A percentile compares a stretch with the other conserved stretches of the same genome.
Conservation (phyloP, 1,140 invertebrate genomes). For the Drosophila bipectinata region DNA sequence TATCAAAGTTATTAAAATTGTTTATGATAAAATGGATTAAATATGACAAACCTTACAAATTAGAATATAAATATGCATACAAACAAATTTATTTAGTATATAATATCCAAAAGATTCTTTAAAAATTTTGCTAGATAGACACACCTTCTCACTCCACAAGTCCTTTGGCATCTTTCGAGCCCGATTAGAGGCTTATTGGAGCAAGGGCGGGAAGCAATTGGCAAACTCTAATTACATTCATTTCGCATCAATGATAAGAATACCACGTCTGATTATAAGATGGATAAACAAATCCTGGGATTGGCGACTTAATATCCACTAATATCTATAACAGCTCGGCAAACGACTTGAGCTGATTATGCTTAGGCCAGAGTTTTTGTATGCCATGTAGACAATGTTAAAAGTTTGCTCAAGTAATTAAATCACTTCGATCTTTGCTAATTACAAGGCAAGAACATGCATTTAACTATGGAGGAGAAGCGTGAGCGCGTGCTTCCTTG, state of each 20-base stretch:
- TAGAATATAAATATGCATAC: too few species aligned
- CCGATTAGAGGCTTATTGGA: constrained; percentile 66
- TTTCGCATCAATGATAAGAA: constrained; percentile 73
- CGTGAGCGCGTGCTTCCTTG: constrained; percentile 25
- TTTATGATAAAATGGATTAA: too few species aligned
- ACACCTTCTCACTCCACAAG: neutral
- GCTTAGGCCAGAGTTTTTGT: constrained; percentile 62
- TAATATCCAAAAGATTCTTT: neutral
- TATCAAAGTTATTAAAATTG: too few species aligned
- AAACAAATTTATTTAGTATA: too few species aligned
- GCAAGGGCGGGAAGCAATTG: constrained; percentile 61
- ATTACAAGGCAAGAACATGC: constrained; percentile 73
- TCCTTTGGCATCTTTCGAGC: neutral
- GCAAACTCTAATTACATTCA: constrained; percentile 74
- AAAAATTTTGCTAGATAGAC: too few species aligned
- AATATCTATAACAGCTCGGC: constrained; percentile 44
- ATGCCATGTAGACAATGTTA: constrained; percentile 79
- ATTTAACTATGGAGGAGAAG: constrained; percentile 35
- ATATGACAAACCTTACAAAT: too few species aligned
- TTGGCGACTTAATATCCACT: constrained; percentile 33
- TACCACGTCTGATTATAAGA: constrained; percentile 43
- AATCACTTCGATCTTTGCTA: constrained; percentile 82
- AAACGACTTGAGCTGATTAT: constrained; percentile 62
- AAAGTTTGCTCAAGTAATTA: constrained; percentile 81
- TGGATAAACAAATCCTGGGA: constrained; percentile 19